phyloP scores from a whole-genome alignment of 2,888 invertebrate species.

The Plagodis dolabraria region DNA sequence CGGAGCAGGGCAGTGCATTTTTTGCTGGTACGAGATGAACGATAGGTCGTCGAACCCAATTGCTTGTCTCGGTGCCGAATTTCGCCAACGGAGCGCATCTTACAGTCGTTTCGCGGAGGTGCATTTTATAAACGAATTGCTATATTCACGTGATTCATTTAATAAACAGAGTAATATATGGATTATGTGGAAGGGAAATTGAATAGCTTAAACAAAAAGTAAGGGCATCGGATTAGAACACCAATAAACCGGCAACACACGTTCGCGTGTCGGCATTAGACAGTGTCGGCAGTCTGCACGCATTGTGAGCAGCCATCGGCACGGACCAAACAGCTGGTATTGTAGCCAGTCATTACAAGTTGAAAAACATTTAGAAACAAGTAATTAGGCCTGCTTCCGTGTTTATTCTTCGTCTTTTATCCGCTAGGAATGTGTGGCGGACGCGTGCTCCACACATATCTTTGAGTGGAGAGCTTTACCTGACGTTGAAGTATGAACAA shows the following conservation, averaged over 20 bases:
- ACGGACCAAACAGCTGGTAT: slow-evolving; percentile 62
- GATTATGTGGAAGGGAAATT: slow-evolving; percentile 1
- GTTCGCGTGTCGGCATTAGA: slow-evolving; percentile 52
- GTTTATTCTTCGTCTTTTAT: slow-evolving; percentile 57
- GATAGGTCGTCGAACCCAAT: slow-evolving; percentile 73
- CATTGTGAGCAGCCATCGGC: slow-evolving; percentile 64
- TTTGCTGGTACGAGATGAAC: slow-evolving; percentile 79
- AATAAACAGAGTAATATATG: neutral
- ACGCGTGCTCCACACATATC: slow-evolving; percentile 60
- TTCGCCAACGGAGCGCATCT: slow-evolving; percentile 75
- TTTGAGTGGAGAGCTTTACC: slow-evolving; percentile 51
- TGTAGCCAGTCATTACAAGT: slow-evolving; percentile 57
- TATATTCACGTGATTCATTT: slow-evolving; percentile 5
- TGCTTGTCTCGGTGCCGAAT: slow-evolving; percentile 73
- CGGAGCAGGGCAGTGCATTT: slow-evolving; percentile 81
- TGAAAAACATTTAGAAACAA: slow-evolving; percentile 62
- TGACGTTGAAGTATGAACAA: slow-evolving; percentile 51
- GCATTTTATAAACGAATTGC: slow-evolving; percentile 35
- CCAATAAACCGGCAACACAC: slow-evolving; percentile 40
- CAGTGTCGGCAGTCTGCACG: slow-evolving; percentile 53
- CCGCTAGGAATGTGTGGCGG: slow-evolving; percentile 59
- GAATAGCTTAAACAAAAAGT: slow-evolving; percentile 17
- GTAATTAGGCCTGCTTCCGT: slow-evolving; percentile 64
- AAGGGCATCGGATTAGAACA: slow-evolving; percentile 38
- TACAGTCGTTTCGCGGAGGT: slow-evolving; percentile 43